These are phyloP conservation scores for Rotaria magnacalcarata DNA, from an alignment of 2,888 invertebrate genomes.

Conservation along the genomic window DNA sequence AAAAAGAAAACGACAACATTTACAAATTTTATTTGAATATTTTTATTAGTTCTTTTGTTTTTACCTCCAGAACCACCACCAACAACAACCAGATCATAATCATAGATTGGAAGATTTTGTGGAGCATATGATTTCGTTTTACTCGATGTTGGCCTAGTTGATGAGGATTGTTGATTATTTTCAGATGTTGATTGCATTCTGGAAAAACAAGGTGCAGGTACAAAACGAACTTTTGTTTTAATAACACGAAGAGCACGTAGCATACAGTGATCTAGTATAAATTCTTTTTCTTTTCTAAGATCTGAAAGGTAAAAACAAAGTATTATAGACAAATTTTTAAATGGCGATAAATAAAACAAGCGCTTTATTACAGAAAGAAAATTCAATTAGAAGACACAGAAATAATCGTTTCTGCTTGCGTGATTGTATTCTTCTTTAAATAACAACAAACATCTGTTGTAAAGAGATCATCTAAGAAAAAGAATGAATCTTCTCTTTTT, in stretches of 20 bases:
- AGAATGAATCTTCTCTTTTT: too few species aligned
- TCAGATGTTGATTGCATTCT: neutral
- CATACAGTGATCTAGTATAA: neutral
- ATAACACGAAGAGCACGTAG: neutral
- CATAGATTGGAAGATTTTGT: slow-evolving; percentile 61
- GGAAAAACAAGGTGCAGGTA: neutral
- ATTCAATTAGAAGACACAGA: too few species aligned
- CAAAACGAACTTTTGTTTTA: neutral
- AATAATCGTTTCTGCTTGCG: too few species aligned
- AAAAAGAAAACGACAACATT: neutral
- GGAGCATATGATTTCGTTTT: neutral
- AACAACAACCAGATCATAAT: slow-evolving; percentile 86
- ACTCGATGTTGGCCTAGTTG: neutral
- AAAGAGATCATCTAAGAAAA: too few species aligned
- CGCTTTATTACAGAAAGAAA: too few species aligned
- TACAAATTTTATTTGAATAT: neutral
- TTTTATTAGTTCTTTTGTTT: neutral
- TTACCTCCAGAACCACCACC: slow-evolving; percentile 84
- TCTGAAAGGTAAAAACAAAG: neutral
- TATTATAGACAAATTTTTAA: neutral
- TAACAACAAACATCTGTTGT: too few species aligned
- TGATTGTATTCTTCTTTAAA: too few species aligned
- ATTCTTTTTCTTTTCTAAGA: neutral
- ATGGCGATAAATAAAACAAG: too few species aligned
- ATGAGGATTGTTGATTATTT: neutral